phyloP scores from a whole-genome alignment of 2,888 invertebrate species.

The Andrena trimmerana region DNA sequence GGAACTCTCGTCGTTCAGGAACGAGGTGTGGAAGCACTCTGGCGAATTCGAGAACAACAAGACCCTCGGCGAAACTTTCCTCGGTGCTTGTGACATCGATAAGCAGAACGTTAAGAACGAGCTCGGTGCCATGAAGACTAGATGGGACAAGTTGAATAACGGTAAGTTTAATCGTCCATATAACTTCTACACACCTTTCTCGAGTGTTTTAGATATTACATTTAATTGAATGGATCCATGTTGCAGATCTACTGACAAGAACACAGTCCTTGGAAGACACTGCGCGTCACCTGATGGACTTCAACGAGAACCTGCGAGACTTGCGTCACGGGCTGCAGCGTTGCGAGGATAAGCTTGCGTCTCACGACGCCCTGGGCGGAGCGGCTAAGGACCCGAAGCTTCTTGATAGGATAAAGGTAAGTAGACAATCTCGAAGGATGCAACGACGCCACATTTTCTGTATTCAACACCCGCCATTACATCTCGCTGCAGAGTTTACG shows the following conservation, averaged over 20 bases:
- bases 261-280: conserved; percentile 94
- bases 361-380: conserved; percentile 90
- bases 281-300: conserved; percentile 92
- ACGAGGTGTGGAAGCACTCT: conserved; percentile 97
- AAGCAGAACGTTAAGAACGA: conserved; percentile 95
- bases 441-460: no score
- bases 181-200: no score
- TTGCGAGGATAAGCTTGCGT: conserved; percentile 94
- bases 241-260: conserved; percentile 89
- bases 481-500: conserved; percentile 86
- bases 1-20: conserved; percentile 95
- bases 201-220: not conserved
- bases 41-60: conserved; percentile 97
- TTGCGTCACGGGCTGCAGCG: conserved; percentile 94
- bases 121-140: conserved; percentile 92
- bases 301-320: conserved; percentile 93
- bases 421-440: not conserved
- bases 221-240: not conserved
- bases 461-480: no score
- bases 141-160: conserved; percentile 97
- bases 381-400: conserved; percentile 93
- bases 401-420: conserved; percentile 92
- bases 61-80: conserved; percentile 94
- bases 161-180: conserved; percentile 84
- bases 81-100: conserved; percentile 95